phyloP scores from a whole-genome alignment of 1,140 invertebrate genomes.

The Pomacea maculata region DNA sequence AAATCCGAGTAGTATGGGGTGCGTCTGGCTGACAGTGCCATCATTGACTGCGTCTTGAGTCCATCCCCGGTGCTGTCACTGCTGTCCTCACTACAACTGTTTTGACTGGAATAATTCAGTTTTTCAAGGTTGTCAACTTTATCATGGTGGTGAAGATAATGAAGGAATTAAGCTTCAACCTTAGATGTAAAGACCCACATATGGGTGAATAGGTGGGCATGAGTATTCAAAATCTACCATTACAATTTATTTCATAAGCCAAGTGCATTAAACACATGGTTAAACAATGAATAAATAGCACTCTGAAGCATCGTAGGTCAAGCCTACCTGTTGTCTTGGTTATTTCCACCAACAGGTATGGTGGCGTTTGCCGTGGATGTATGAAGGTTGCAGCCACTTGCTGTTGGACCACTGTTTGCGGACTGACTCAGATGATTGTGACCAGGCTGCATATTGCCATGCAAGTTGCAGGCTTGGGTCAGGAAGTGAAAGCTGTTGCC shows the following conservation, averaged over 20 bases:
- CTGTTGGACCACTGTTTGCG: not conserved
- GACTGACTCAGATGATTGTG: not conserved
- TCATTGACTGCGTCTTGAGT: constrained; percentile 11
- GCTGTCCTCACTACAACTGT: constrained; percentile 18
- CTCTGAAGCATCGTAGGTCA: not conserved
- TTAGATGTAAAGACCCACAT: not conserved
- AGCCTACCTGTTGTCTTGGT: constrained; percentile 16
- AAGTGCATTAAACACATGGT: too few species aligned
- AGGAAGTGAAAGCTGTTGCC: constrained; percentile 12
- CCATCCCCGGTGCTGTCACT: constrained; percentile 3
- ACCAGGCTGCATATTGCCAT: too few species aligned
- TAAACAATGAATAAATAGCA: not conserved
- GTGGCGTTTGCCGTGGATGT: not conserved
- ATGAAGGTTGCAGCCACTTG: not conserved
- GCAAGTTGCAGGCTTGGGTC: not conserved
- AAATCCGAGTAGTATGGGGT: constrained; percentile 19
- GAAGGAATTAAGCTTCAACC: not conserved
- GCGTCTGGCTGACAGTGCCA: constrained; percentile 6
- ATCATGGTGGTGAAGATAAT: not conserved
- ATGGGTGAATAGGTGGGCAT: too few species aligned
- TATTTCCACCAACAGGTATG: not conserved
- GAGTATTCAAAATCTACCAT: too few species aligned
- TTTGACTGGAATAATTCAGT: not conserved
- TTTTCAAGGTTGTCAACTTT: too few species aligned
- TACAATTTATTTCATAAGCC: too few species aligned